Evolutionary conservation across 2,888 invertebrate species (phyloP).

Genomic region (Biston betularia): DNA sequence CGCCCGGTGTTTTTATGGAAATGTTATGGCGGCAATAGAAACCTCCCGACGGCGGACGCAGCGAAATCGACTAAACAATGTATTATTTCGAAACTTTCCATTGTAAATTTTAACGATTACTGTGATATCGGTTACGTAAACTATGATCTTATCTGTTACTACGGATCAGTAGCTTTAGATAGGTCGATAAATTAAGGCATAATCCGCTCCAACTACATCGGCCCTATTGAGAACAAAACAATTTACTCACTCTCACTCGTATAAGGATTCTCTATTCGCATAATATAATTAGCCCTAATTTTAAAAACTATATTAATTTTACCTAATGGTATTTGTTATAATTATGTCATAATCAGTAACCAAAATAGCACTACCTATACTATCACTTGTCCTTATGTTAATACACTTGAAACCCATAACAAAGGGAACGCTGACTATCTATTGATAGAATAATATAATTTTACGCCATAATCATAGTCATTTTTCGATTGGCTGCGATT

Average conservation of each 20-base stretch:
- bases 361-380: too few relatives aligned
- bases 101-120: slow-evolving; percentile 57
- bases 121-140: slow-evolving; percentile 37
- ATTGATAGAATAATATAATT: too few relatives aligned
- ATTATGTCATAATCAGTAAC: too few relatives aligned
- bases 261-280: neutral
- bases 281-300: too few relatives aligned
- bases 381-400: too few relatives aligned
- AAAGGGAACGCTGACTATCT: too few relatives aligned
- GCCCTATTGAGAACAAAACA: slow-evolving; percentile 17
- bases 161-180: slow-evolving; percentile 39
- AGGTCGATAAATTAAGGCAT: slow-evolving; percentile 31
- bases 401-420: too few relatives aligned
- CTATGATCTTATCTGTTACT: slow-evolving; percentile 36
- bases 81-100: slow-evolving; percentile 60
- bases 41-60: slow-evolving; percentile 51
- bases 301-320: too few relatives aligned
- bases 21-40: slow-evolving; percentile 70
- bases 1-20: slow-evolving; percentile 70
- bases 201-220: slow-evolving; percentile 12
- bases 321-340: too few relatives aligned
- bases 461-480: too few relatives aligned
- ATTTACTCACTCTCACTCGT: neutral
- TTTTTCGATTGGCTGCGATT: too few relatives aligned
- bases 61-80: slow-evolving; percentile 66